Conservation (phyloP, 2,113 vertebrate genomes). For the Eurypyga helias region DNA sequence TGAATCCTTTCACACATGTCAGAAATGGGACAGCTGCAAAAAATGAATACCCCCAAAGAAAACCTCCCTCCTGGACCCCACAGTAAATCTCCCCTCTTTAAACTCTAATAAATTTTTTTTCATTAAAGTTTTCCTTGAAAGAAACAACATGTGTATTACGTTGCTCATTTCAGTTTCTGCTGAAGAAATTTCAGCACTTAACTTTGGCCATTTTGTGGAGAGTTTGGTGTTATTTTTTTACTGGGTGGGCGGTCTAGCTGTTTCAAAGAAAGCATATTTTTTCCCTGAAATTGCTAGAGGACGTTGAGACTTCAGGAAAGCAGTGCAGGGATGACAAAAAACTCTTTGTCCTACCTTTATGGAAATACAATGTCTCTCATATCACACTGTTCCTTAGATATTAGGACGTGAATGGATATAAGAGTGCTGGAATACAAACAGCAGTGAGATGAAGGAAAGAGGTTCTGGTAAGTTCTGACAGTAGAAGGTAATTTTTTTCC, state of each 20-base stretch:
- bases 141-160: neutral
- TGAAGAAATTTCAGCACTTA: neutral
- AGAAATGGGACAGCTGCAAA: neutral
- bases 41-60: neutral
- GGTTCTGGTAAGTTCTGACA: neutral
- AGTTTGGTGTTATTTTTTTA: neutral
- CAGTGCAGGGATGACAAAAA: neutral
- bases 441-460: neutral
- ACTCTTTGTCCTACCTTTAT: neutral
- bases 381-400: neutral
- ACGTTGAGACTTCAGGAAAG: neutral
- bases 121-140: neutral
- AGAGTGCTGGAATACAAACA: neutral
- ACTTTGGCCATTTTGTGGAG: neutral
- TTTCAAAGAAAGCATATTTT: neutral
- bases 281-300: neutral
- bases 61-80: rapidly evolving
- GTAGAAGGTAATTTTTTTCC: neutral
- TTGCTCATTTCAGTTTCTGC: neutral
- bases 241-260: neutral
- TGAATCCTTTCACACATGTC: neutral
- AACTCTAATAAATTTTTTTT: neutral
- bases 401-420: neutral
- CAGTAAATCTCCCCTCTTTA: neutral
- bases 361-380: neutral